Evolutionary conservation across 2,797 vertebrate genomes (phyloP).

Genomic region (Toxotes lorentzi): DNA sequence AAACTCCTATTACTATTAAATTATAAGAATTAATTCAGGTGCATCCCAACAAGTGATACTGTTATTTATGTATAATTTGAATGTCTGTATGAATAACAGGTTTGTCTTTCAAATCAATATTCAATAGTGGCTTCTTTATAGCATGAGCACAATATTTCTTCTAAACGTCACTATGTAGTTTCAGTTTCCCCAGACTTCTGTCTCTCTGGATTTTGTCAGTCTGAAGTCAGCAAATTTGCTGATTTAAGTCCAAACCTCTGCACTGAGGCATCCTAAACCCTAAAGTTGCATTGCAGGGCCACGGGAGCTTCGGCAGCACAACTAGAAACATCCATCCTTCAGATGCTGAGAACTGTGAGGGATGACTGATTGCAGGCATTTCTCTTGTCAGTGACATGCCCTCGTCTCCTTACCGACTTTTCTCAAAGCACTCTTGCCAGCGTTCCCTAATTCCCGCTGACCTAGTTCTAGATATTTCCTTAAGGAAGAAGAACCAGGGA

Average conservation of each 20-base stretch:
- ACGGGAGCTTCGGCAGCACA: neutral
- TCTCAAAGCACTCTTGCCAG: neutral
- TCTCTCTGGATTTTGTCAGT: neutral
- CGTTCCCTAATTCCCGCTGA: constrained; percentile 6
- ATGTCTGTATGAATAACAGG: neutral
- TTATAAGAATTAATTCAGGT: neutral
- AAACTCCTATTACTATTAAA: neutral
- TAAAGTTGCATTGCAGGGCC: neutral
- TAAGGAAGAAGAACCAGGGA: neutral
- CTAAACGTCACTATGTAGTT: neutral
- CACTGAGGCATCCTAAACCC: neutral
- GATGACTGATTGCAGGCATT: neutral
- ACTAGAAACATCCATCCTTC: constrained; percentile 2
- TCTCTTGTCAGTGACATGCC: constrained; percentile 3
- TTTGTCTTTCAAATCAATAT: no score
- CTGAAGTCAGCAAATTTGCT: neutral
- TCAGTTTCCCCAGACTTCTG: neutral
- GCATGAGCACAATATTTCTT: no score
- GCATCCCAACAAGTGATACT: neutral
- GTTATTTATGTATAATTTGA: neutral
- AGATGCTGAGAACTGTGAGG: constrained; percentile 6
- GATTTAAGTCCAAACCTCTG: neutral
- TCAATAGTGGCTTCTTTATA: no score
- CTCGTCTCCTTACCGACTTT: neutral
- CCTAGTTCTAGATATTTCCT: constrained; percentile 9